Base-by-base conservation (phyloP, 1,140 invertebrate genomes). In the Cotesia typhae region DNA sequence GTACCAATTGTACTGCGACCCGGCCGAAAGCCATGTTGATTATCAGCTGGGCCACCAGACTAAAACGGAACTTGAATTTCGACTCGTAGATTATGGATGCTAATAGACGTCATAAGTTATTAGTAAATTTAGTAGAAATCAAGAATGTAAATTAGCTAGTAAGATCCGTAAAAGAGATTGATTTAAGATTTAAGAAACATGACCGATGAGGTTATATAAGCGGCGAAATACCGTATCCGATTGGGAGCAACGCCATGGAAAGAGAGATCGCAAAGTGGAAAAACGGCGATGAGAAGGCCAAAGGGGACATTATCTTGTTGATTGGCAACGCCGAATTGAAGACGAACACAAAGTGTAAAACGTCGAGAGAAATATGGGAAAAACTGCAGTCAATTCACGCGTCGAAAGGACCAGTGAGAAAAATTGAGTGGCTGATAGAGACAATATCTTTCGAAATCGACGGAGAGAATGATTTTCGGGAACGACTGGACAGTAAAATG, bases 231-330 rank as follows among this genome's bases (percentile, higher is more conserved):
- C 41, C 41, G 5, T 5, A 5, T 5, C 41, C 41, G 41, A 41
- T 4, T 6, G 41, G 4, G 6, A 41, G 4, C 41, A 41, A 41
- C 41, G 4, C 41, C 41, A 41, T 5, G 5, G 17, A 37, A 1
- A 36, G 61, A 4, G 61, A 36, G 28, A 14, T 12, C 0, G 5
- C 6, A 1, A 64, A 17, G 35, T 77, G 76, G 71, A 57, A 55
- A 12, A 64, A 67, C 4, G 37, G 12, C 6, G 76, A 77, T 52
- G 6, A 64, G 7, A 77, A 76, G 41, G 74, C 74, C 7, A 73
- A 66, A 60, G 70, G 74, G 2, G 76, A 78, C 59, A 38, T 78
- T 1, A 78, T 78, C n/a, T 55, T 78, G 38, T 67, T 73, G 0
- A 77, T 78, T n/a, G 47, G 37, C 10, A 66, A 75, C 12, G 57